A percentile compares a stretch with the other conserved stretches of the same genome.
Conservation (phyloP, 2,888 invertebrate species). For the Megalurothrips usitatus region DNA sequence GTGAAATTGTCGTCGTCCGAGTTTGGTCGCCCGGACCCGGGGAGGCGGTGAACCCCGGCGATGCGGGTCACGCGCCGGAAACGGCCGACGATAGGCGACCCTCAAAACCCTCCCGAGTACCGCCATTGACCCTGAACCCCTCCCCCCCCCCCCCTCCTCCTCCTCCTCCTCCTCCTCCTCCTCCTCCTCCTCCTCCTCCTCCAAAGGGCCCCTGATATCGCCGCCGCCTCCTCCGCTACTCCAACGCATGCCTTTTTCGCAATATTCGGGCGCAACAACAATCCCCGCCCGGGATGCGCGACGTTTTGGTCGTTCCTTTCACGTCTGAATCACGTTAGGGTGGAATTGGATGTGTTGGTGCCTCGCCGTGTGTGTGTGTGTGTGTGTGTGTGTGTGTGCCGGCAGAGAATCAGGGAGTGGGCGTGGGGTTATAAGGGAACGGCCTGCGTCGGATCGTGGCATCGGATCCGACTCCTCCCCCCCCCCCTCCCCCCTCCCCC, state of each 20-base stretch:
- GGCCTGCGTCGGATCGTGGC: background rate
- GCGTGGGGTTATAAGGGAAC: background rate
- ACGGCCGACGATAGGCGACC: no score
- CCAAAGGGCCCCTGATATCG: background rate
- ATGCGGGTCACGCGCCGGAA: no score
- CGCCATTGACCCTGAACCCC: background rate
- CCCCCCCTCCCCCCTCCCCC: background rate
- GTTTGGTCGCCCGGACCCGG: no score
- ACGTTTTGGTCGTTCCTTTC: constrained; percentile 16
- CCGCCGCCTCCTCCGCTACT: background rate
- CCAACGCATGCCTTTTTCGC: background rate
- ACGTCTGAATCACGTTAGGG: constrained; percentile 21
- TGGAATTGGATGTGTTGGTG: constrained; percentile 15
- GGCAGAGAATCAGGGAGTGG: background rate
- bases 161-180: background rate
- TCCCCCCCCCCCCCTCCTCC: background rate
- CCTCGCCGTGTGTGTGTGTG: background rate
- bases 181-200: no score
- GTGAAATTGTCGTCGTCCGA: no score
- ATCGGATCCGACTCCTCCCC: background rate
- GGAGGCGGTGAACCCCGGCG: no score
- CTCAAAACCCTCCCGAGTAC: no score
- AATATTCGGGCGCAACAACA: constrained; percentile 6
- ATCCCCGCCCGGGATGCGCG: background rate
- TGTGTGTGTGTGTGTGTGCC: no score